phyloP scores from a whole-genome alignment of 2,113 vertebrate species.

The Paracanthobrama guichenoti region DNA sequence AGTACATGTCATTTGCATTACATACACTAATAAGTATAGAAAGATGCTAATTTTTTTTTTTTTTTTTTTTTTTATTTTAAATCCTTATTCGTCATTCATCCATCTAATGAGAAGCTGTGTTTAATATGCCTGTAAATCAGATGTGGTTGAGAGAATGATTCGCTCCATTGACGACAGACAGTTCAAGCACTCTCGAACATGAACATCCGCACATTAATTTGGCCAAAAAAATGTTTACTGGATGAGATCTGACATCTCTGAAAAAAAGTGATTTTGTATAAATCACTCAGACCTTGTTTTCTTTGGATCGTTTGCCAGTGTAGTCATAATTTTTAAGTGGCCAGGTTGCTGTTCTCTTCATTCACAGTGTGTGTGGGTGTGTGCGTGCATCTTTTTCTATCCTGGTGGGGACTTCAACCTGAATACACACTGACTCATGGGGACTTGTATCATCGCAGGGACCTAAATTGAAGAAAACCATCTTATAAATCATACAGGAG shows the following conservation, averaged over 20 bases:
- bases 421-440: too few species aligned
- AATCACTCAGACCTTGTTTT: neutral
- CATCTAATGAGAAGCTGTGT: neutral
- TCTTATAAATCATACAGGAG: too few species aligned
- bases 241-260: neutral
- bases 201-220: neutral
- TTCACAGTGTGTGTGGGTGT: too few species aligned
- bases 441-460: too few species aligned
- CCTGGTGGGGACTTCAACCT: too few species aligned
- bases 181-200: neutral
- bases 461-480: too few species aligned
- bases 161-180: neutral
- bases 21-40: too few species aligned
- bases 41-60: too few species aligned
- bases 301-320: neutral
- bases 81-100: too few species aligned
- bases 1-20: too few species aligned
- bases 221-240: neutral
- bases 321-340: neutral
- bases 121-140: neutral
- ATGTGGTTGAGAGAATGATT: neutral
- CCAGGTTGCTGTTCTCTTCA: neutral
- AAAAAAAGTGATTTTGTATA: neutral
- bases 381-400: too few species aligned
- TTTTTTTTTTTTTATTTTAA: too few species aligned